phyloP scores from a whole-genome alignment of 2,888 invertebrate genomes.

The Drosophila mettleri region DNA sequence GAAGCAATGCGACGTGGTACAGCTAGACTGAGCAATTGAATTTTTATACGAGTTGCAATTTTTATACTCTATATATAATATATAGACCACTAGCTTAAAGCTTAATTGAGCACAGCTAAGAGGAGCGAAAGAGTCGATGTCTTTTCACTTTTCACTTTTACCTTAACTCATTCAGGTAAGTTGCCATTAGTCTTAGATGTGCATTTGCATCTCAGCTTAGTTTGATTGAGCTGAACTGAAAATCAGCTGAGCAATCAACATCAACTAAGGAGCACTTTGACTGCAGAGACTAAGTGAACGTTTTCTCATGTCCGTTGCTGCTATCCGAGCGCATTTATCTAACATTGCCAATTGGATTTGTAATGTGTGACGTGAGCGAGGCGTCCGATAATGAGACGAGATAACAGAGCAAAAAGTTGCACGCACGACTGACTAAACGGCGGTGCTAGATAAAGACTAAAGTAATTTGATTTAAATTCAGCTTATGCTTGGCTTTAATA shows the following conservation, averaged over 20 bases:
- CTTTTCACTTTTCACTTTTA: not conserved
- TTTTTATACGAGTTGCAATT: too few species aligned
- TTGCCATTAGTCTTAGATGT: not conserved
- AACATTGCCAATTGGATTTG: constrained; percentile 64
- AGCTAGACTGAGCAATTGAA: not conserved
- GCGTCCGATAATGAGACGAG: constrained; percentile 41
- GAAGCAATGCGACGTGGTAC: not conserved
- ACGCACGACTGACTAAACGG: constrained; percentile 50
- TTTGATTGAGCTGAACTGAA: constrained; percentile 63
- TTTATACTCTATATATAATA: too few species aligned
- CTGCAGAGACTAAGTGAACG: constrained; percentile 39
- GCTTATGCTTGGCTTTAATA: not conserved
- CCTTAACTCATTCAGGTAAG: not conserved
- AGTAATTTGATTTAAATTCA: not conserved
- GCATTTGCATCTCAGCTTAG: constrained; percentile 42
- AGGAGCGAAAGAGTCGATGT: not conserved
- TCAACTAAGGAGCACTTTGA: constrained; percentile 4
- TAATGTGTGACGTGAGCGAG: constrained; percentile 38
- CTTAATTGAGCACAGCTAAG: not conserved
- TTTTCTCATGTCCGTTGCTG: constrained; percentile 41
- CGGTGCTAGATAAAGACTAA: too few species aligned
- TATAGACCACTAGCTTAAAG: not conserved
- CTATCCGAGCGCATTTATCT: constrained; percentile 72
- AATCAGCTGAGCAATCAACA: constrained; percentile 48
- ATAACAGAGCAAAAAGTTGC: constrained; percentile 53